Percentiles rank a stretch among this genome's conserved stretches.
Evolutionary conservation across 2,888 invertebrate genomes (phyloP).

Genomic region (Polymixis lichenea): DNA sequence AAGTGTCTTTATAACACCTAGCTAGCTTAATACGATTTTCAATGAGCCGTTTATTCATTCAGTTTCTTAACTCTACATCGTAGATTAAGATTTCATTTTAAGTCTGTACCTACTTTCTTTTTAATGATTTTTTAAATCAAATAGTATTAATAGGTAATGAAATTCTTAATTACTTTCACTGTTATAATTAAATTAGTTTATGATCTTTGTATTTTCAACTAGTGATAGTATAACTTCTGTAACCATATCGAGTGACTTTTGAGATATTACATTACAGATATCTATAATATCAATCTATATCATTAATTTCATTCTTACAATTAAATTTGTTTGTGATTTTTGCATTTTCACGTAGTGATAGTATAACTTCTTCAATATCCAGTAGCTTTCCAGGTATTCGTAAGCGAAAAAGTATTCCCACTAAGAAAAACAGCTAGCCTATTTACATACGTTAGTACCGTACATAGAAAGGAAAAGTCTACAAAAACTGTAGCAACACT

Average conservation of each 20-base stretch:
- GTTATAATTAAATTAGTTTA: not conserved
- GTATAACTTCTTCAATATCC: not conserved
- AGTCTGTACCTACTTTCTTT: not conserved
- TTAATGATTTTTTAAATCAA: not conserved
- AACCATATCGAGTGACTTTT: not conserved
- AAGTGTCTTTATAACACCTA: slow-evolving; percentile 18
- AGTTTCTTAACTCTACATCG: slow-evolving; percentile 1
- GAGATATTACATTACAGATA: too few relatives aligned
- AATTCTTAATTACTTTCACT: not conserved
- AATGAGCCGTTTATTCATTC: slow-evolving; percentile 13
- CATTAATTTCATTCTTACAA: too few relatives aligned
- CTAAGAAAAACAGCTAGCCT: slow-evolving; percentile 34
- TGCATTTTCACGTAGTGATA: not conserved
- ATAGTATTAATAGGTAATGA: not conserved
- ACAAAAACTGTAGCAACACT: slow-evolving; percentile 63
- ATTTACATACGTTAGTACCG: slow-evolving; percentile 50
- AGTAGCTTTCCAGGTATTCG: slow-evolving; percentile 1
- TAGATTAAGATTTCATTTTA: not conserved
- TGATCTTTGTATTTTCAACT: not conserved
- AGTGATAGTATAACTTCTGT: not conserved
- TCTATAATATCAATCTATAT: too few relatives aligned
- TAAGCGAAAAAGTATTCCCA: not conserved
- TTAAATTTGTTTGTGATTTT: not conserved
- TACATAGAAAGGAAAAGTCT: slow-evolving; percentile 59
- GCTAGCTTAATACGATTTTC: slow-evolving; percentile 24